Base-by-base conservation (phyloP, 2,888 invertebrate genomes). In the Dermolepida albohirtum region DNA sequence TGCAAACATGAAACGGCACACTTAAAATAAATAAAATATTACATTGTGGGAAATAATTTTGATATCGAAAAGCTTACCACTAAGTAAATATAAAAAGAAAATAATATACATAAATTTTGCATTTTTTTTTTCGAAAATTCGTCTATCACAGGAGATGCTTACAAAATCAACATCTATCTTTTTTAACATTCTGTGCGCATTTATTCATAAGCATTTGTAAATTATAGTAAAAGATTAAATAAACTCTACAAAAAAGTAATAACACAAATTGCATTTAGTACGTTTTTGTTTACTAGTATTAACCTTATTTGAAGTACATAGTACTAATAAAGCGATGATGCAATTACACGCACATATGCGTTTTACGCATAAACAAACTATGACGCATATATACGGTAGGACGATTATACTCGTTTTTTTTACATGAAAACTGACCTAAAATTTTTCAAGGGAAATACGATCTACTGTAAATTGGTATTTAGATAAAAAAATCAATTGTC, bases 131-230 rank as follows among this genome's bases (percentile, higher is more conserved):
- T 44, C 47, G 34, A 34, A 34, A 34, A 6, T 6, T 5, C 10
- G 34, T 34, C 34, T 34, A 34, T 34, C 34, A 34, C 34, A 34
- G 34, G 34, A 34, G 34, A 34, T 10, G 34, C 34, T 34, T 34
- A 34, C n/a, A 47, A 59, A 59, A 59, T 59, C 59, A 59, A 59
- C 59, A 59, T 59, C 44, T 59, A 34, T 47, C 27, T 59, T 34
- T 49, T 47, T 39, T 17, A 47, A 47, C 59, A 59, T 59, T 59
- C 59, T 47, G 47, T 59, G 47, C 27, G 11, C 47, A 59, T 16
- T 59, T 16, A 59, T 34, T 29, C 47, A 12, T 47, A 57, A 57
- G 57, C 57, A 47, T 59, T 59, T 59, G 12, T 22, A 59, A 44
- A 47, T 59, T 47, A 47, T 34, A 59, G 22, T 27, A 59, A 47